A percentile compares a stretch with the other conserved stretches of the same genome.
Evolutionary conservation across 2,888 invertebrate species (phyloP).

Genomic region (Acleris laterana): DNA sequence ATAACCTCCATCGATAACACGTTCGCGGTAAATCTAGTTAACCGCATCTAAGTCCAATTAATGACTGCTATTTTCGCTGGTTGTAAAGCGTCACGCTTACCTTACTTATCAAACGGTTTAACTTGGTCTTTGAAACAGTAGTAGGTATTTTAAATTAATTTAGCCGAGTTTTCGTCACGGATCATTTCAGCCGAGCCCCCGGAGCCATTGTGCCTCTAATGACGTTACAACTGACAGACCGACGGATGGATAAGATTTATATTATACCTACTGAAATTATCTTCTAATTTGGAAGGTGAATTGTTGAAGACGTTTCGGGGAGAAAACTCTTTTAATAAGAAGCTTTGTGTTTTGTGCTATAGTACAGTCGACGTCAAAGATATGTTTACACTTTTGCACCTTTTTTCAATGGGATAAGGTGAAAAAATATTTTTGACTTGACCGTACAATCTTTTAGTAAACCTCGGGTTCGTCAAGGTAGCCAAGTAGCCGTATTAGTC

Average conservation of each 20-base stretch:
- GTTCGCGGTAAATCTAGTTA: neutral
- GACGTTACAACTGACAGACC: constrained; percentile 62
- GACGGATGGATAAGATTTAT: constrained; percentile 64
- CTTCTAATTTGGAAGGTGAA: constrained; percentile 39
- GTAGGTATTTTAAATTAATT: constrained; percentile 76
- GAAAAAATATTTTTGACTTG: no score
- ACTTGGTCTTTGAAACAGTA: constrained; percentile 45
- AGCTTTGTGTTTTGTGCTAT: neutral
- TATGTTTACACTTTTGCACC: no score
- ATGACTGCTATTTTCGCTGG: constrained; percentile 21
- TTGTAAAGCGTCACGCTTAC: constrained; percentile 48
- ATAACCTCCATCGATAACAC: constrained; percentile 8
- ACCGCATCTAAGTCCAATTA: constrained; percentile 22
- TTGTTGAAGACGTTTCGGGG: neutral
- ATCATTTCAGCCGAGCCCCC: constrained; percentile 61
- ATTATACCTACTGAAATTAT: constrained; percentile 54
- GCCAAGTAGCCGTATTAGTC: no score
- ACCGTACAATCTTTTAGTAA: neutral
- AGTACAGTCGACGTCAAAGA: no score
- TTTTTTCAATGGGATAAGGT: no score
- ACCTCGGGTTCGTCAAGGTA: neutral
- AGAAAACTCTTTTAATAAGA: constrained; percentile 7
- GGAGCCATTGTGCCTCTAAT: constrained; percentile 67
- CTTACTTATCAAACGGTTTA: constrained; percentile 63
- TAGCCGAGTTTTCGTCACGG: constrained; percentile 69